These are phyloP conservation scores for Pyrgus malvae DNA, from an alignment of 2,888 invertebrate genomes.

Conservation along the genomic window DNA sequence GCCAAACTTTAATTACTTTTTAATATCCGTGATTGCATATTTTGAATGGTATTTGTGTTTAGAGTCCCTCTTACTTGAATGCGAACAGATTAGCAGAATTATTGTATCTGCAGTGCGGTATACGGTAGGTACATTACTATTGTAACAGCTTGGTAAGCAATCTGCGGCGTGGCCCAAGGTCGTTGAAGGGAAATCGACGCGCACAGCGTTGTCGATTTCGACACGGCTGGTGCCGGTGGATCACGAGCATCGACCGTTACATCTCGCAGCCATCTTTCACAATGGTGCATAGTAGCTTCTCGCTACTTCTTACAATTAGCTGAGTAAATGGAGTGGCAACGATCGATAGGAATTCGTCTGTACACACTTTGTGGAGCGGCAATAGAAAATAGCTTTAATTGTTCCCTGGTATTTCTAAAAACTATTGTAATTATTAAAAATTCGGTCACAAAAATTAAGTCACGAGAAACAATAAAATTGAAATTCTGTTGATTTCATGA, in stretches of 20 bases:
- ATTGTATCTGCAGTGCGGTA: constrained; percentile 47
- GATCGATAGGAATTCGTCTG: constrained; percentile 23
- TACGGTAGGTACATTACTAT: too few relatives aligned
- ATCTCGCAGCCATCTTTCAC: constrained; percentile 65
- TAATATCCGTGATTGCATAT: too few relatives aligned
- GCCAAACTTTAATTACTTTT: too few relatives aligned
- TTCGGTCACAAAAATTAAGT: constrained; percentile 26
- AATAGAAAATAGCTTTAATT: not conserved
- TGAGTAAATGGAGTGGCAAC: constrained; percentile 41
- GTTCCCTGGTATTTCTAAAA: not conserved
- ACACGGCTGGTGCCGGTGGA: constrained; percentile 51
- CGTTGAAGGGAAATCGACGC: constrained; percentile 75
- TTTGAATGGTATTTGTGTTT: not conserved
- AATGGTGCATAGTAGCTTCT: constrained; percentile 45
- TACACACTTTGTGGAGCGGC: not conserved
- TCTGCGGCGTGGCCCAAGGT: constrained; percentile 64
- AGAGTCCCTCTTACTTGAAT: constrained; percentile 14
- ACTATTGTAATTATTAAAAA: constrained; percentile 7
- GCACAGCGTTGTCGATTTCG: constrained; percentile 50
- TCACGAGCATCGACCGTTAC: constrained; percentile 47
- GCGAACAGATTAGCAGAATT: constrained; percentile 41
- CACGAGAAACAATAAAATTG: constrained; percentile 36
- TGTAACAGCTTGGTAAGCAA: constrained; percentile 56
- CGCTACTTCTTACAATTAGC: constrained; percentile 48
- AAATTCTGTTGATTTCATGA: constrained; percentile 38